Base-by-base conservation (phyloP, 2,888 invertebrate species). In the Gymnosoma rotundatum region DNA sequence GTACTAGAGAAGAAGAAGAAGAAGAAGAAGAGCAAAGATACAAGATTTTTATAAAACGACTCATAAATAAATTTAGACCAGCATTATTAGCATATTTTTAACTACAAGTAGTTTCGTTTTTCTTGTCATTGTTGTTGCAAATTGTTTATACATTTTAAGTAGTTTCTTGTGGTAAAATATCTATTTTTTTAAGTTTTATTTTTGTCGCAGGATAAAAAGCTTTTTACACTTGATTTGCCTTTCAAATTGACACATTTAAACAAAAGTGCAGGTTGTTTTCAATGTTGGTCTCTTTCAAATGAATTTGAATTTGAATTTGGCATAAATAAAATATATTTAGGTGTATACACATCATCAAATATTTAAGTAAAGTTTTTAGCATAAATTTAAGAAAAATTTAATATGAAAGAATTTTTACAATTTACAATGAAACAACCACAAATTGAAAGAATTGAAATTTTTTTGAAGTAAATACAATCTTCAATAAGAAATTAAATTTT, bases 161-260 rank as follows among this genome's bases (percentile, higher is more conserved):
- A 8, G 36, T 78, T 58, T 66, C 64, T 73, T 79, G 79, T 79
- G 79, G 79, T 67, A 60, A 73, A 67, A 66, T 54, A 3, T 20
- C 36, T 42, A 16, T 12, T 2, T 16, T 52, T 54, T 56, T 63
- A 32, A 25, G 25, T 63, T 36, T 21, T 32, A 4, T 52, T 63
- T 20, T 21, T 32, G 7, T 52, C 2, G 20, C 64, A 58, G 42
- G 5, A 56, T 21, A 56, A 63, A 83, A 81, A 76, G 64, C 66
- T 70, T 80, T 83, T 79, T 70, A 70, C 80, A 76, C 74, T 70
- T 75, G 80, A 80, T 80, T 80, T 80, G 83, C 79, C 69, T 80
- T 80, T 75, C 64, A 83, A 83, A 80, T 80, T 74, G 83, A 75
- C 83, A 80, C 75, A 79, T 70, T 79, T 80, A 74, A 79, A 12